phyloP scores from a whole-genome alignment of 2,113 vertebrate species.

The Platysteira castanea region DNA sequence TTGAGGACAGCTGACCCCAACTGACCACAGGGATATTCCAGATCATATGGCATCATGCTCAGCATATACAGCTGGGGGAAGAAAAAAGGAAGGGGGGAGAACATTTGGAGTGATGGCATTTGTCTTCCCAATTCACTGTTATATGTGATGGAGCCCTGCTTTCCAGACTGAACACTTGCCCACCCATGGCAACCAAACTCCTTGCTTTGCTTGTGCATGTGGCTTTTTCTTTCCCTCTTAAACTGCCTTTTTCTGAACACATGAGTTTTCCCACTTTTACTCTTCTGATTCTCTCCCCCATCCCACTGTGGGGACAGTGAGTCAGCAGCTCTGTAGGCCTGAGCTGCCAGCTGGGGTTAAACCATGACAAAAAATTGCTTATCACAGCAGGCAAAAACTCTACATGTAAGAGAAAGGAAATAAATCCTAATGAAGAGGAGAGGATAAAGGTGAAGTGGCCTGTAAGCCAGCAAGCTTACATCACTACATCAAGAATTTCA shows the following conservation, averaged over 20 bases:
- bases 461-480: background rate
- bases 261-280: background rate
- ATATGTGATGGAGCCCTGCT: accelerated
- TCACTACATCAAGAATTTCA: background rate
- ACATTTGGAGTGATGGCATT: background rate
- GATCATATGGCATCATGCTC: background rate
- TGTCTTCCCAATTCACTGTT: background rate
- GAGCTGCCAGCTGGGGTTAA: background rate
- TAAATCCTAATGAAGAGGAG: background rate
- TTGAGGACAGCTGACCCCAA: background rate
- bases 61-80: background rate
- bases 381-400: background rate
- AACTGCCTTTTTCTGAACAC: background rate
- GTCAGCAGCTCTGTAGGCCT: background rate
- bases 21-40: background rate
- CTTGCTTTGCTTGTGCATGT: background rate
- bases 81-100: too few species aligned
- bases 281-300: background rate
- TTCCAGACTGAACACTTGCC: background rate
- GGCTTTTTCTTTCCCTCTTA: background rate
- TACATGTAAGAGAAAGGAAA: background rate
- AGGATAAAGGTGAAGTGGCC: background rate
- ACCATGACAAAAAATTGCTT: background rate
- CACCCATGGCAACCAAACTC: background rate
- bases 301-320: background rate